Percentiles rank a stretch among this genome's conserved stretches.
Evolutionary conservation across 2,113 vertebrate genomes (phyloP).

Genomic region (Syngnathus scovelli): DNA sequence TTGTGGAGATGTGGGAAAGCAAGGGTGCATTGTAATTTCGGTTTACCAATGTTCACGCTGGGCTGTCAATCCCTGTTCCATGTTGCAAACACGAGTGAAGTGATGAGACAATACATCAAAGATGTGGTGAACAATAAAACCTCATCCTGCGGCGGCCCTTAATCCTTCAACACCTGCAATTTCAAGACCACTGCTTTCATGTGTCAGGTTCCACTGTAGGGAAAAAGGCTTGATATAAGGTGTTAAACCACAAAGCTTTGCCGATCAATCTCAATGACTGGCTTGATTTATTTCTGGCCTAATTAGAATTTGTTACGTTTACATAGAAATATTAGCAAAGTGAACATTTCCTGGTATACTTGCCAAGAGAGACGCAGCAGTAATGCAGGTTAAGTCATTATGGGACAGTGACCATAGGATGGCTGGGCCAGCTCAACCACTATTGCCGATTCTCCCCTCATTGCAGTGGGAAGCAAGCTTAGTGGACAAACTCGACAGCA

Average conservation of each 20-base stretch:
- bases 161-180: conserved; percentile 73
- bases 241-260: conserved; percentile 16
- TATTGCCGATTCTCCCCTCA: conserved; percentile 24
- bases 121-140: conserved; percentile 55
- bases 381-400: conserved; percentile 13
- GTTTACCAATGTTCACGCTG: conserved; percentile 17
- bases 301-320: too few relatives aligned
- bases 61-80: conserved; percentile 31
- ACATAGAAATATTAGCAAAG: background rate
- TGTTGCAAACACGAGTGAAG: conserved; percentile 49
- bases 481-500: conserved; percentile 27
- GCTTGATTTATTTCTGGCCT: background rate
- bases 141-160: conserved; percentile 64
- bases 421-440: conserved; percentile 34
- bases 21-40: conserved; percentile 20
- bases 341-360: background rate
- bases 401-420: conserved; percentile 17
- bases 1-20: background rate
- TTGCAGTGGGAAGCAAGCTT: conserved; percentile 23
- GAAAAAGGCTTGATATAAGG: conserved; percentile 37
- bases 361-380: conserved; percentile 5
- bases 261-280: conserved; percentile 21
- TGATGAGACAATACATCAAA: conserved; percentile 68
- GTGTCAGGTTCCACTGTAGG: conserved; percentile 48
- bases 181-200: conserved; percentile 67